These are phyloP conservation scores for Varecia variegata DNA, from an alignment of 2,797 vertebrate species.

Conservation along the genomic window DNA sequence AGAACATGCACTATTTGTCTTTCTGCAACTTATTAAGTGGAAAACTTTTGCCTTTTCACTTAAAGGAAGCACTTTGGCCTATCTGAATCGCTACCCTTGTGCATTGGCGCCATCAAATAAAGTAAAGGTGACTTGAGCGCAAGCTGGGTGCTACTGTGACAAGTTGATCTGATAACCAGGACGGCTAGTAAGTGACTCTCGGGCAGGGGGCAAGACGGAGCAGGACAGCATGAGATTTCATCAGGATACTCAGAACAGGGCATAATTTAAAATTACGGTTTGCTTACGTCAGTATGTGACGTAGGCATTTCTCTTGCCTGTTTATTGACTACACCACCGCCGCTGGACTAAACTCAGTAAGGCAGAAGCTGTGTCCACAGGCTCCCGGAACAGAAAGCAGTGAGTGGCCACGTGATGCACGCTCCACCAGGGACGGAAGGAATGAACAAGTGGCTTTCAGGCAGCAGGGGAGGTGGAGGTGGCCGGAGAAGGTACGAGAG, in stretches of 20 bases:
- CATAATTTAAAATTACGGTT: neutral
- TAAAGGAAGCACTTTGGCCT: neutral
- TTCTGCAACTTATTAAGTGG: neutral
- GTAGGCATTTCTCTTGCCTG: neutral
- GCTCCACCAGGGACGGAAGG: neutral
- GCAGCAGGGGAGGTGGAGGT: accelerated
- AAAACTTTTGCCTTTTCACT: neutral
- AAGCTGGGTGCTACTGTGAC: neutral
- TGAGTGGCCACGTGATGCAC: accelerated
- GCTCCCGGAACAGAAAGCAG: neutral
- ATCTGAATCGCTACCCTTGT: neutral
- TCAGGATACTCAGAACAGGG: neutral
- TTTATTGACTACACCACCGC: neutral
- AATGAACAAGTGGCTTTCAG: neutral
- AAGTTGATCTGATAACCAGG: neutral
- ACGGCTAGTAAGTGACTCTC: neutral
- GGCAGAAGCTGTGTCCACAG: neutral
- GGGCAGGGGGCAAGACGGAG: neutral
- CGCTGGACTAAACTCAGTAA: neutral
- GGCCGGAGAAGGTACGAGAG: neutral
- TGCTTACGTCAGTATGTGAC: neutral
- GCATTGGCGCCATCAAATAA: neutral
- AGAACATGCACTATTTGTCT: neutral
- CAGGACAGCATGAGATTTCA: neutral
- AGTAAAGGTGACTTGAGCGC: neutral